A percentile compares a stretch with the other conserved stretches of the same genome.
phyloP scores from a whole-genome alignment of 2,797 vertebrate genomes.

The Heliangelus exortis region DNA sequence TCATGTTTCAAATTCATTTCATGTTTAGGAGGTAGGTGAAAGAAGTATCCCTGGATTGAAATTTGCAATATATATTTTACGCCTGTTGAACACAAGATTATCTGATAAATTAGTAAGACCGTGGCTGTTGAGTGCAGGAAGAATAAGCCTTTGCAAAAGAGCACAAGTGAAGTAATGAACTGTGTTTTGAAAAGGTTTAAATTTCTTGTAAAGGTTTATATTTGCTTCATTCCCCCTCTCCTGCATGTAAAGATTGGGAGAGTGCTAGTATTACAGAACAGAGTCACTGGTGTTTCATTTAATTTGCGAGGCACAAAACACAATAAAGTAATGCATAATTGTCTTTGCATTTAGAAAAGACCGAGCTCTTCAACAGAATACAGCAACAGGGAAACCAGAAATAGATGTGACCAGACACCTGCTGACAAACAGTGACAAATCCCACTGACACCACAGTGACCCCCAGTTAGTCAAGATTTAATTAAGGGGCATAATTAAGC shows the following conservation, averaged over 20 bases:
- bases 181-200: neutral
- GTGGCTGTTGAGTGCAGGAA: neutral
- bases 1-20: constrained; percentile 57
- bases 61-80: constrained; percentile 19
- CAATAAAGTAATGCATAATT: neutral
- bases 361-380: constrained; percentile 78
- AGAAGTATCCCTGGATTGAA: constrained; percentile 11
- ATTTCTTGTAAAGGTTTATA: neutral
- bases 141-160: constrained; percentile 13
- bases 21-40: neutral
- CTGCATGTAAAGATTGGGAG: neutral
- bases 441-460: constrained; percentile 84
- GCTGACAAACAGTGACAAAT: constrained; percentile 88
- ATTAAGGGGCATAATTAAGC: constrained; percentile 92
- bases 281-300: neutral
- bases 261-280: accelerated
- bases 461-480: constrained; percentile 84
- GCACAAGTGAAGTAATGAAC: neutral
- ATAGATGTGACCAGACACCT: constrained; percentile 90
- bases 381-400: constrained; percentile 87
- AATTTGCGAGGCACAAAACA: neutral
- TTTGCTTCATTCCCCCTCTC: neutral
- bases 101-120: constrained; percentile 29
- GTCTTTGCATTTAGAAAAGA: constrained; percentile 36
- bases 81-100: constrained; percentile 48